phyloP scores from a whole-genome alignment of 2,113 vertebrate genomes.

The Cyprinodon variegatus region DNA sequence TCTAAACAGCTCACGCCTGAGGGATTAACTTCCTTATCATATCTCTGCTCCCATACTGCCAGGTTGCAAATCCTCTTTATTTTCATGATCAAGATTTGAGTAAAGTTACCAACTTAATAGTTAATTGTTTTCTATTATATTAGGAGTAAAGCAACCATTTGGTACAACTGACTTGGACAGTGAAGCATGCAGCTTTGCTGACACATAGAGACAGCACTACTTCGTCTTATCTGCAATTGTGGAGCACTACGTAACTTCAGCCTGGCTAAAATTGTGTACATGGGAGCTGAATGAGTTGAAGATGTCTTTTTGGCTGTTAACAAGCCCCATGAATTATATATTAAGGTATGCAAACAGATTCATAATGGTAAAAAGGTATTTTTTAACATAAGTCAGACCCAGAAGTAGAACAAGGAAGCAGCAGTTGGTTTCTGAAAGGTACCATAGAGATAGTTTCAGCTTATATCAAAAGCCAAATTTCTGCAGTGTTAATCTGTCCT shows the following conservation, averaged over 20 bases:
- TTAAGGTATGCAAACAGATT: neutral
- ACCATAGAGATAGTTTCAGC: no score
- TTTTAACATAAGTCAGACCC: no score
- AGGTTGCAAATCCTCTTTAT: constrained; percentile 71
- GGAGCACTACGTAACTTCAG: constrained; percentile 53
- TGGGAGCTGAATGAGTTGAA: constrained; percentile 17
- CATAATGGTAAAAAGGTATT: no score
- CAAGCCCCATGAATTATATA: constrained; percentile 2
- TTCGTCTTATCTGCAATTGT: constrained; percentile 52
- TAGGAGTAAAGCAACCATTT: constrained; percentile 61
- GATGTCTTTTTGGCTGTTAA: constrained; percentile 37
- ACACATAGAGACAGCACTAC: constrained; percentile 45
- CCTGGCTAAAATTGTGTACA: constrained; percentile 23
- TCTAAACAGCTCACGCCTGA: constrained; percentile 72
- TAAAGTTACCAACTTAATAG: constrained; percentile 70
- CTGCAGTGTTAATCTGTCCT: no score
- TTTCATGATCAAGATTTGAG: constrained; percentile 67
- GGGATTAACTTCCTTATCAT: constrained; percentile 78
- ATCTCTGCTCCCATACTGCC: constrained; percentile 71
- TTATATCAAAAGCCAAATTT: no score
- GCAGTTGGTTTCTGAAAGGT: no score
- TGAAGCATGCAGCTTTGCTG: constrained; percentile 55
- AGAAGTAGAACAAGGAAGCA: no score
- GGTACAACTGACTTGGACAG: constrained; percentile 43
- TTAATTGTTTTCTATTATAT: constrained; percentile 79